Evolutionary conservation across 2,797 vertebrate species (phyloP), one percentile per base, ranked within the genome.

Genomic region (Pseudochromis fuscus): DNA sequence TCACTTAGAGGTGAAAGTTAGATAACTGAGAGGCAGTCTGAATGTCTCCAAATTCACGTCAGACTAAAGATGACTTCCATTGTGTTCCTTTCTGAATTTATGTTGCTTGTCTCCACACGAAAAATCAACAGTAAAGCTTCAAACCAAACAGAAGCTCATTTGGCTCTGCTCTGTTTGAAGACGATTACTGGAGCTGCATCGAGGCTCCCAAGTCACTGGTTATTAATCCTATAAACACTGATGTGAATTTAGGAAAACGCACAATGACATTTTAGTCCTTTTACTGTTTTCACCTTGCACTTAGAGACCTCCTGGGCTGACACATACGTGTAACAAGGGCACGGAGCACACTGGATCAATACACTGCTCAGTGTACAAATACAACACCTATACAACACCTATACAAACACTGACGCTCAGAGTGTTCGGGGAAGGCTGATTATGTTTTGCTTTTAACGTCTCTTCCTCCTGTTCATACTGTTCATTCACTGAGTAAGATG

Each of bases 331-430:
- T 57, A 55, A 65, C 60, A 61, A 69, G 23, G 27, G 37, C 4
- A 3, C 21, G 18, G 1, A 50, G 21, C 40, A 30, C n/a, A 18
- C 3, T 1, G 18, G 64, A 86, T 81, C 64, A 37, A 81, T 86
- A 60, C 40, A n/a, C 23, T 8, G 24, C 55, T 67, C 30, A 53
- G 13, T 40, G 23, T 72, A 68, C 4, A 45, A 5, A n/a, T 16
- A 33, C 28, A 30, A 69, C 30, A 50, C 46, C 58, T 9, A n/a
- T 16, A 33, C 28, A 30, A 69, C 30, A 50, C 46, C 58, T 9
- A 1, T 27, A 45, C 19, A 40, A n/a, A 30, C 16, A 4, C 27
- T 56, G 40, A 77, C 82, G 71, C 71, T 82, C 31, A 55, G 1
- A 48, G 44, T 18, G 42, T 35, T 46, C 24, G 38, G 13, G 0